Conservation (phyloP, 1,140 invertebrate genomes). For the Macrocentrus cingulum region DNA sequence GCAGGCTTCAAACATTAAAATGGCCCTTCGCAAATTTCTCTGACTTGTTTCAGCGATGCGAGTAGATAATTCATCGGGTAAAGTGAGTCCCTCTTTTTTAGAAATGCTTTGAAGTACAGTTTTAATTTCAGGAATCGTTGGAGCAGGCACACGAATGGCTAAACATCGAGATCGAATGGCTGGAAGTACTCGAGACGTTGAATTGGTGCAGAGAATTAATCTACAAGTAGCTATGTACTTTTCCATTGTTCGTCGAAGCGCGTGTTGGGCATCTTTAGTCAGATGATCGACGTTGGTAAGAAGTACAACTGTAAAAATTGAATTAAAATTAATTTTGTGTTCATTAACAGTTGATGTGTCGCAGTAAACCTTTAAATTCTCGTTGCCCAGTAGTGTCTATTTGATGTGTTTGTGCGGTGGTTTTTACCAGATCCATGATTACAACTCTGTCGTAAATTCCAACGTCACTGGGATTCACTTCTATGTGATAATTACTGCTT, state of each 20-base stretch:
- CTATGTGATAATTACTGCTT: conserved; percentile 95
- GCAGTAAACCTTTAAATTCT: conserved; percentile 83
- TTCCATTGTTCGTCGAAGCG: conserved; percentile 97
- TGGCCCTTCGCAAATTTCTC: conserved; percentile 89
- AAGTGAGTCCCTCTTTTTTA: conserved; percentile 80
- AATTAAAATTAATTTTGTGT: conserved; percentile 9
- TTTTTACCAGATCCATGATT: conserved; percentile 97
- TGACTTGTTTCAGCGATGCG: conserved; percentile 80
- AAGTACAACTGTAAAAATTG: conserved; percentile 75
- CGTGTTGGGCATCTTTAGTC: conserved; percentile 98
- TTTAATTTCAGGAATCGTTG: conserved; percentile 76
- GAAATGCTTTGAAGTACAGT: conserved; percentile 69
- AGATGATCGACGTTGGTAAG: conserved; percentile 94
- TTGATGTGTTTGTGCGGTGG: conserved; percentile 94
- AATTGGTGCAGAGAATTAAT: conserved; percentile 92
- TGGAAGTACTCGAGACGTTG: conserved; percentile 91
- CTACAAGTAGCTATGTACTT: conserved; percentile 96
- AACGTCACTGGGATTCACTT: conserved; percentile 98
- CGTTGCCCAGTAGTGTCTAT: conserved; percentile 82
- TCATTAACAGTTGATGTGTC: conserved; percentile 6
- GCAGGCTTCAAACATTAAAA: conserved; percentile 93
- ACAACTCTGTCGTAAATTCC: conserved; percentile 96
- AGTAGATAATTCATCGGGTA: conserved; percentile 78
- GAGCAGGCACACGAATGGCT: conserved; percentile 86
- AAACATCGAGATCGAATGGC: conserved; percentile 95